Evolutionary conservation across 2,113 vertebrate species (phyloP), one percentile per base, ranked within the genome.

Genomic region (Pelodiscus sinensis): DNA sequence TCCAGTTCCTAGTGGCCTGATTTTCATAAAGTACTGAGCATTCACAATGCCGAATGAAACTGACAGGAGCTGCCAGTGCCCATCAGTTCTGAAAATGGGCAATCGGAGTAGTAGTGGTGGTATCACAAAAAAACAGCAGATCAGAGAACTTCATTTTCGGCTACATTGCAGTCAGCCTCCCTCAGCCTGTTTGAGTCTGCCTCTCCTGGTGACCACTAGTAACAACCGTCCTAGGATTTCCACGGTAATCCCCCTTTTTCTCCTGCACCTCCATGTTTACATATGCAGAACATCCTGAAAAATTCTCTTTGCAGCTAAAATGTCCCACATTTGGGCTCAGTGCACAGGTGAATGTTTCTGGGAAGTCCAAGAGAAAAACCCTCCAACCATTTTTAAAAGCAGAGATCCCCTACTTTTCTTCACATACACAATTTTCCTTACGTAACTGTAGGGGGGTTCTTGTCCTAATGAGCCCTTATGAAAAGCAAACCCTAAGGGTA

Each of bases 21-120:
- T 50, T 75, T 75, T 44, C 38, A 14, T 38, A 84, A 55, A 55
- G 51, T 54, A 57, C n/a, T 4, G 8, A 58, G 19, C 35, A 57
- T 14, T 19, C 24, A 75, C 24, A 58, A 58, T 55, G 14, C 35
- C 14, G 25, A 86, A 38, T 4, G 31, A 85, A 62, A 12, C 12
- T 0, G 1, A 22, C 12, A 7, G 73, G 25, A 0, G 0, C 0
- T 82, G 87, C 68, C 54, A 52, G 14, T 79, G 8, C 50, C 85
- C 6, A 38, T 15, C 15, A 19, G 31, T 77, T 83, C 86, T 0
- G 2, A 75, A 86, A 16, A 31, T 0, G 18, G 25, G 92, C 22
- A 35, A 52, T 31, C 78, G 79, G 38, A 92, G 25, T 54, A 54
- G 52, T 54, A 54, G 52, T 54, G 13, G 52, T 54, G 1, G 0